Evolutionary conservation across 2,797 vertebrate genomes (phyloP), one percentile per base, ranked within the genome.

Genomic region (Leptatherina wallacei): DNA sequence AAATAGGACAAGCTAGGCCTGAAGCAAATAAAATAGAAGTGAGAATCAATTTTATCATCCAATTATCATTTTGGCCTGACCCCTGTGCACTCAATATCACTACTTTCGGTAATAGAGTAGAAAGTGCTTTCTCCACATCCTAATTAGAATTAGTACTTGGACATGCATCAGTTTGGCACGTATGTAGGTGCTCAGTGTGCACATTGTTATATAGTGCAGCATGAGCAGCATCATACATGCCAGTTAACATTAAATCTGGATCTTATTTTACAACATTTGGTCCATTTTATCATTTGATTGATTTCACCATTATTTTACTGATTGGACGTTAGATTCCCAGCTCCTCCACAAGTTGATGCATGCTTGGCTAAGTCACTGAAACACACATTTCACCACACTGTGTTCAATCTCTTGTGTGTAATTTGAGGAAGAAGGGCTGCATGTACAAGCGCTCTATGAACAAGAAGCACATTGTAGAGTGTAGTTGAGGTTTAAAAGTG

Each of bases 1-100:
- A 95, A 93, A 90, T 93, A 91, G 94, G 92, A 84, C 94, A 91
- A 88, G 83, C 82, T 65, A 82, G 83, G 92, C 94, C 94, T 87
- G 83, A 88, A 94, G 94, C 93, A 83, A 90, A 93, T 87, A 88
- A 89, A 91, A 89, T 75, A 91, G 85, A 81, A 84, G 78, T 72
- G 84, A 77, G 80, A 90, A 91, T 91, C 87, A 86, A 79, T 92
- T 92, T 91, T 86, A 91, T 91, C 85, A 90, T 91, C 89, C 88
- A 92, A 93, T 94, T 92, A 93, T 93, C 87, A 85, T 91, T 91
- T 88, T 84, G 83, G 74, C 89, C 84, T 93, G 89, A 92, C 93
- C 91, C 65, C 68, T 80, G 82, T 78, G 84, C 80, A 85, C 89
- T 89, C 86, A 88, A 84, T 92, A 91, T 87, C 73, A 81, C 73